These are phyloP conservation scores for Diploptera punctata DNA, from an alignment of 2,888 invertebrate genomes.

Conservation along the genomic window DNA sequence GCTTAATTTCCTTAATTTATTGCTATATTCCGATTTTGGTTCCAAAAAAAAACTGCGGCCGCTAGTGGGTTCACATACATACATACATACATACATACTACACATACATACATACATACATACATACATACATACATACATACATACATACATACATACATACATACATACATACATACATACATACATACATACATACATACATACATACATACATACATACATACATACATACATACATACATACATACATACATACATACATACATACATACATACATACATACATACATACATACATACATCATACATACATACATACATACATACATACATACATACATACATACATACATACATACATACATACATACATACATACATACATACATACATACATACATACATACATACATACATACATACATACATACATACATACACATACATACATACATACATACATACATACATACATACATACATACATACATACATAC, in stretches of 20 bases:
- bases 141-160: background rate
- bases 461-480: constrained; percentile 32
- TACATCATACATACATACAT: no score
- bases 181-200: background rate
- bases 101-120: no score
- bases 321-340: constrained; percentile 1
- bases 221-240: background rate
- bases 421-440: constrained; percentile 29
- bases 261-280: background rate
- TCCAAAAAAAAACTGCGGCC: no score
- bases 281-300: background rate
- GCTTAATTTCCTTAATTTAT: no score
- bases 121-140: background rate
- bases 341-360: constrained; percentile 9
- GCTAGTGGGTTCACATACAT: no score
- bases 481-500: background rate
- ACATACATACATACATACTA: no score
- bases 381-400: constrained; percentile 5
- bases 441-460: constrained; percentile 31
- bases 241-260: background rate
- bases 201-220: constrained; percentile 1
- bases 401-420: constrained; percentile 10
- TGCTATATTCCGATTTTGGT: no score
- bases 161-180: background rate
- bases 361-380: background rate